phyloP scores from a whole-genome alignment of 2,888 invertebrate species.

The Lycocerus yunnanus region DNA sequence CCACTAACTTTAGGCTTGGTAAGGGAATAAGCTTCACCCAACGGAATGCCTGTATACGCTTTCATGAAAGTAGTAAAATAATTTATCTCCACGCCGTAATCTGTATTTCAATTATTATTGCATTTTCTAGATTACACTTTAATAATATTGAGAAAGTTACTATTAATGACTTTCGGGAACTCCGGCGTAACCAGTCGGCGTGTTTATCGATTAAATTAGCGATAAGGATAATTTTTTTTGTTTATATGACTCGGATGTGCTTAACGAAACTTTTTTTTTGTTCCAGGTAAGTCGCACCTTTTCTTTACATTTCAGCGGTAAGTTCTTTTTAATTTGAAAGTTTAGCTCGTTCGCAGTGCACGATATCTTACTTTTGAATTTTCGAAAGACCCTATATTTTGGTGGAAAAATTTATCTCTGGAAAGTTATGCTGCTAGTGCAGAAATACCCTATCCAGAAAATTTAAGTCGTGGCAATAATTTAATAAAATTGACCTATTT shows the following conservation, averaged over 20 bases:
- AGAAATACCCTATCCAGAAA: background rate
- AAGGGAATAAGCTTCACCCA: conserved; percentile 8
- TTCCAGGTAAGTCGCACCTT: background rate
- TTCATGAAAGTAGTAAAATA: conserved; percentile 1
- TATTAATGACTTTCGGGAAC: background rate
- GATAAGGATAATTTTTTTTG: background rate
- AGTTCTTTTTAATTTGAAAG: background rate
- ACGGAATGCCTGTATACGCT: background rate
- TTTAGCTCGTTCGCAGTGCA: background rate
- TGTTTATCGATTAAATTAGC: background rate
- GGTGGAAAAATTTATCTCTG: background rate
- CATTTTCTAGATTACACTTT: background rate
- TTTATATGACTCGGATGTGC: background rate
- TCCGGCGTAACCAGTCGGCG: background rate
- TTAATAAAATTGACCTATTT: background rate
- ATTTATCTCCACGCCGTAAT: background rate
- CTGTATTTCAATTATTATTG: background rate
- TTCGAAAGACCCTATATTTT: background rate
- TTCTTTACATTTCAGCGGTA: background rate
- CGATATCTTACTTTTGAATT: background rate
- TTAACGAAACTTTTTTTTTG: background rate
- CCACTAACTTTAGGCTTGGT: conserved; percentile 14
- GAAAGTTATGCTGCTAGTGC: background rate
- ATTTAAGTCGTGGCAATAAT: background rate
- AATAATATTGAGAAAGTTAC: background rate